Base-by-base conservation (phyloP, 2,113 vertebrate species). In the Bufo gargarizans region DNA sequence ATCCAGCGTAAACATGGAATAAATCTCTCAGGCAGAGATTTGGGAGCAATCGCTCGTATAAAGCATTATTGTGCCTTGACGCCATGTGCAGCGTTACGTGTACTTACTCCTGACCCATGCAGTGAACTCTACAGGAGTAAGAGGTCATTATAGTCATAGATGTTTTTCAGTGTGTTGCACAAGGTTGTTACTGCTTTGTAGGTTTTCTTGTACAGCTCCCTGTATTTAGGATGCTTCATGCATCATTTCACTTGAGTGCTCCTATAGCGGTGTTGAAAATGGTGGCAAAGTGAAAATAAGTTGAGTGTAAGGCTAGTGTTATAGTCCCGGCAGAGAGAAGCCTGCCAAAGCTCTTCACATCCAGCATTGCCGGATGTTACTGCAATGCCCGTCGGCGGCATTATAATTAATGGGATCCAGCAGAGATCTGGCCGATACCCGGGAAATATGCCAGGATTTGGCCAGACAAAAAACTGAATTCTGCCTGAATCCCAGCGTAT, bases 21-120 rank as follows among this genome's bases (percentile, higher is more conserved):
- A 74, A 85, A 84, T 76, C 83, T 74, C 69, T 47, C n/a, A 3
- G 14, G 14, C 83, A 45, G 20, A 58, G 47, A 67, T n/a, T 71
- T 71, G 33, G 67, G 53, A 19, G 65, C 67, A 56, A 22, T 69
- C 13, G 7, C 11, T 4, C n/a, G 3, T 61, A 45, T 61, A 4
- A 59, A 45, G 16, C 50, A 6, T 33, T 80, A 56, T 43, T 69
- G 16, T 84, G 82, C 82, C 4, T 0, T 0, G 1, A 89, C 89
- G 4, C 67, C 77, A 86, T 17, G 17, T 77, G 12, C 33, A 47
- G 45, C 43, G 2, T 74, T 74, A 16, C 69, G 14, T 45, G 12
- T 5, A 13, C 69, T 8, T 72, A 16, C 33, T 47, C 16, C 12
- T 33, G 3, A 22, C 22, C 22, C 9, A 12, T 69, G 67, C 14